Evolutionary conservation across 2,113 vertebrate genomes (phyloP).

Genomic region (Misgurnus anguillicaudatus): DNA sequence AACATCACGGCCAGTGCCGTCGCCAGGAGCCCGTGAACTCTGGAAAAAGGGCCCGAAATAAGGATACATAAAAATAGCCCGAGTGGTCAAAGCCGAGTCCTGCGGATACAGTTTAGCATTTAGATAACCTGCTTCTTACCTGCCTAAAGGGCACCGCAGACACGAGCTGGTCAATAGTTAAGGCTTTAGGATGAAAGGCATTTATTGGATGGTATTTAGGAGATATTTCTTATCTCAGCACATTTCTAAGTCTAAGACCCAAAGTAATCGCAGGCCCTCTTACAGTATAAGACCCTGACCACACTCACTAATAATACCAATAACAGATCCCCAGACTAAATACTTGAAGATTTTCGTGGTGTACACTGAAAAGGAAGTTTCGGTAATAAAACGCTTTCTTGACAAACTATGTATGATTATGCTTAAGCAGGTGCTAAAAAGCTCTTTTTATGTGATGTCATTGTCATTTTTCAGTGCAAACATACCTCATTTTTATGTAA

Average conservation of each 20-base stretch:
- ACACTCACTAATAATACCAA: neutral
- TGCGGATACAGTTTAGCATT: conserved; percentile 28
- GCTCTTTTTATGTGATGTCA: too few species aligned
- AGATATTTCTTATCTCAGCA: neutral
- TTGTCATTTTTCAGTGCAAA: too few species aligned
- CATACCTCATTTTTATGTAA: too few species aligned
- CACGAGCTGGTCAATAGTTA: neutral
- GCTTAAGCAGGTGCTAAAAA: too few species aligned
- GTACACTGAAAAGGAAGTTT: too few species aligned
- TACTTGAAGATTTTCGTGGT: too few species aligned
- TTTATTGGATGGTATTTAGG: conserved; percentile 16
- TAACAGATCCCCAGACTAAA: too few species aligned
- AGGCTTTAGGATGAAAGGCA: neutral
- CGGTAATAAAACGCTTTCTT: too few species aligned
- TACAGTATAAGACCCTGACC: neutral
- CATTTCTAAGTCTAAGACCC: neutral
- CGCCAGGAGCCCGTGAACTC: conserved; percentile 68
- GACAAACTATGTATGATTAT: too few species aligned
- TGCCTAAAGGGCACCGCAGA: conserved; percentile 11
- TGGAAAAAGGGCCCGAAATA: conserved; percentile 14
- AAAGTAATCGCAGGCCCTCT: neutral
- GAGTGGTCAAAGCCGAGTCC: neutral
- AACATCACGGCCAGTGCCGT: conserved; percentile 63
- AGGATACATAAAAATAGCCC: conserved; percentile 31
- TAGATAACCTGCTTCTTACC: conserved; percentile 24